Percentiles rank a stretch among this genome's conserved stretches.
These are phyloP conservation scores for Heterochromis multidens DNA, from an alignment of 2,113 vertebrate genomes.

Conservation along the genomic window DNA sequence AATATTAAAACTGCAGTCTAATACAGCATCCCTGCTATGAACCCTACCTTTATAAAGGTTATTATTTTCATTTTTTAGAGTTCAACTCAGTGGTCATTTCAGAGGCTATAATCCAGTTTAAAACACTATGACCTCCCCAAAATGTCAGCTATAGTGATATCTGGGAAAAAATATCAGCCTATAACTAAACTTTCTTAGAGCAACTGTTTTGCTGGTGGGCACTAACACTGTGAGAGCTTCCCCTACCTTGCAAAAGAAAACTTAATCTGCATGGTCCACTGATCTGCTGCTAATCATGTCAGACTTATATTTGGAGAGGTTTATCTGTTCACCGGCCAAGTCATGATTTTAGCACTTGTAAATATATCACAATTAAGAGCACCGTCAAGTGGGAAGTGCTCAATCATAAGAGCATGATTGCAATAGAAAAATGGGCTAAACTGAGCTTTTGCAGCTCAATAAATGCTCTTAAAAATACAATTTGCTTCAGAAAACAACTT, in stretches of 20 bases:
- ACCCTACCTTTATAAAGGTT: background rate
- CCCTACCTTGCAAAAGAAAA: background rate
- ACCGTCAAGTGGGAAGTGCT: background rate
- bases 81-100: background rate
- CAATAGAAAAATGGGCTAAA: background rate
- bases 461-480: background rate
- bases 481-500: background rate
- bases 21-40: background rate
- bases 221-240: background rate
- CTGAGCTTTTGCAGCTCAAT: background rate
- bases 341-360: background rate
- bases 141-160: background rate
- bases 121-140: background rate
- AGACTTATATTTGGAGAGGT: background rate
- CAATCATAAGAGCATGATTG: background rate
- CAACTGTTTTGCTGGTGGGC: background rate
- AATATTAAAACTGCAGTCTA: background rate
- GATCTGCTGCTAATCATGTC: constrained; percentile 16
- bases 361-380: background rate
- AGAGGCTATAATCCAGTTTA: background rate
- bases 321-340: constrained; percentile 40
- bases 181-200: background rate
- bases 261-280: background rate
- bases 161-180: background rate
- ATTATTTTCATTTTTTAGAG: background rate